These are phyloP conservation scores for Myzus persicae DNA, from an alignment of 1,140 invertebrate species.

Conservation along the genomic window DNA sequence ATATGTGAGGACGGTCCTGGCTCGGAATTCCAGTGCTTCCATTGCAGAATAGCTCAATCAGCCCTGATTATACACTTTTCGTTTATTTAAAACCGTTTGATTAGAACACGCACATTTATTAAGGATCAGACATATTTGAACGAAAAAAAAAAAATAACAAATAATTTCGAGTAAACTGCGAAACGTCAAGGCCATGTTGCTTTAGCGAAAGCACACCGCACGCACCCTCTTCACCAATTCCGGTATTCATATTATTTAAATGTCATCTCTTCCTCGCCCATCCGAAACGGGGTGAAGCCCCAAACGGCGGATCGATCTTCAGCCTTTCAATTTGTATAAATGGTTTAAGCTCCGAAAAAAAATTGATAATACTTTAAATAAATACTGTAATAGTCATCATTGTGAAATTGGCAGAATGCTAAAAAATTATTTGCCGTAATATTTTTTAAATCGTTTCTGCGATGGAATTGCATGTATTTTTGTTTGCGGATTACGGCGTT, in stretches of 20 bases:
- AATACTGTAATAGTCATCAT: conserved; percentile 10
- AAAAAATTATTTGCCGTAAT: neutral
- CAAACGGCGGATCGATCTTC: neutral
- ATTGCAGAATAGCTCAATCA: neutral
- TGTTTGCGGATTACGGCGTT: neutral
- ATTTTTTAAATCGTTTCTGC: neutral
- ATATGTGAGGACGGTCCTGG: too few species aligned
- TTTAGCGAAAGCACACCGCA: neutral
- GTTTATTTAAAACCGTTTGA: neutral
- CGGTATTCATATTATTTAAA: neutral
- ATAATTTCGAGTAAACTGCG: neutral
- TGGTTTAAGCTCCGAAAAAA: neutral
- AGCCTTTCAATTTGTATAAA: neutral
- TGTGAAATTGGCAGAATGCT: neutral
- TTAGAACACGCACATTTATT: neutral
- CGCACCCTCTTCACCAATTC: too few species aligned
- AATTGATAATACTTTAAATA: neutral
- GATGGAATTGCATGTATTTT: neutral
- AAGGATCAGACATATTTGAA: neutral
- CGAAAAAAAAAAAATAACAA: neutral
- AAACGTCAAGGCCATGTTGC: neutral
- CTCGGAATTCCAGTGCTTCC: neutral
- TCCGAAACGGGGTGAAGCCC: neutral
- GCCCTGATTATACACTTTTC: too few species aligned
- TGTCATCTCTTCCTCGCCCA: neutral